Conservation (phyloP, 1,140 invertebrate genomes). For the Rhopalosiphum maidis region DNA sequence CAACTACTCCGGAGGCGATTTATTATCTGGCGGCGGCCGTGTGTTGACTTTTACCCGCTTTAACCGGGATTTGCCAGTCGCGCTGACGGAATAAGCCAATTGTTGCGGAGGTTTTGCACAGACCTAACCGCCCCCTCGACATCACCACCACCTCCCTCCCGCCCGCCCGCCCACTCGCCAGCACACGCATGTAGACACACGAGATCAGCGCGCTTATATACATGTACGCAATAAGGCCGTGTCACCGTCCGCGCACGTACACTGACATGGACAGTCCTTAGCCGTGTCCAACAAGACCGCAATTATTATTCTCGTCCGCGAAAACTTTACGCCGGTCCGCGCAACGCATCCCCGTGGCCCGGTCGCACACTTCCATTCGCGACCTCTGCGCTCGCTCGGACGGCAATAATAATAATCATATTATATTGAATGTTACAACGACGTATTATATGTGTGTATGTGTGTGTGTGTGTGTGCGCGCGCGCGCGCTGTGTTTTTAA, state of each 20-base stretch:
- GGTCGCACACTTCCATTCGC: too few relatives aligned
- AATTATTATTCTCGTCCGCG: not conserved
- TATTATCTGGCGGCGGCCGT: not conserved
- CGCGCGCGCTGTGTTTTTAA: too few relatives aligned
- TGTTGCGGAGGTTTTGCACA: not conserved
- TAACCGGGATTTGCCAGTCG: not conserved
- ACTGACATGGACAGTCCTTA: not conserved
- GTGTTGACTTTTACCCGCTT: constrained; percentile 14
- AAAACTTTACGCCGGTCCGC: not conserved
- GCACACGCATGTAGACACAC: not conserved
- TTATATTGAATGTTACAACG: too few relatives aligned
- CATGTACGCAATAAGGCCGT: not conserved
- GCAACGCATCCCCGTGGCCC: too few relatives aligned
- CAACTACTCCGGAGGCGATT: not conserved
- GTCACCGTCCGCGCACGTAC: not conserved
- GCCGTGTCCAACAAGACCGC: not conserved
- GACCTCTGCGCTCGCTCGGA: too few relatives aligned
- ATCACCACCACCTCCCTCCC: too few relatives aligned
- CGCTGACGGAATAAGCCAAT: constrained; percentile 30
- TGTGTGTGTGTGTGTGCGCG: too few relatives aligned
- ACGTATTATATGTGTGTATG: too few relatives aligned
- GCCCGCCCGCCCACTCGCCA: not conserved
- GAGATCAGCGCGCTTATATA: not conserved
- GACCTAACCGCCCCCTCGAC: not conserved
- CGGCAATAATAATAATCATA: too few relatives aligned